Percentiles rank a stretch among this genome's conserved stretches.
phyloP scores from a whole-genome alignment of 2,797 vertebrate species.

The Toxotes lorentzi region DNA sequence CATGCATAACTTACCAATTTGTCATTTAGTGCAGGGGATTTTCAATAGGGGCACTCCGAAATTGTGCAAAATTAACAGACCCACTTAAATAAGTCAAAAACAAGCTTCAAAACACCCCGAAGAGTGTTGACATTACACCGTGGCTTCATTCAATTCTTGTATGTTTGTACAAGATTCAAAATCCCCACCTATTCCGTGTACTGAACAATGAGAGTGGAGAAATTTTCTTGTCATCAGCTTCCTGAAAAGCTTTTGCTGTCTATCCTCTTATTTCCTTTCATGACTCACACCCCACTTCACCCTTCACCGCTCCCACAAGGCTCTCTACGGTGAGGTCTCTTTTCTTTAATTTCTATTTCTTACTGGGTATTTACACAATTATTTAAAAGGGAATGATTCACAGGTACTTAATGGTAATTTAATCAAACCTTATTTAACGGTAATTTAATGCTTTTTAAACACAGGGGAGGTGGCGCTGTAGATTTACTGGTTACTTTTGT shows the following conservation, averaged over 20 bases:
- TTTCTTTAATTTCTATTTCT: conserved; percentile 19
- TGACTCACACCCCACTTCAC: conserved; percentile 34
- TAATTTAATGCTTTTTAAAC: conserved; percentile 33
- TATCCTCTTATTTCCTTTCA: conserved; percentile 43
- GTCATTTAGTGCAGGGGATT: conserved; percentile 25
- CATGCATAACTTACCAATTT: conserved; percentile 45
- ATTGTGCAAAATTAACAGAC: conserved; percentile 30
- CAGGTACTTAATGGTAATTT: conserved; percentile 27
- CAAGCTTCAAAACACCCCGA: conserved; percentile 21
- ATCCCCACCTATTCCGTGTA: conserved; percentile 13
- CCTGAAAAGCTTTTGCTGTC: conserved; percentile 37
- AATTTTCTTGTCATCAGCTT: conserved; percentile 48
- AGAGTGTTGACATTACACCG: conserved; percentile 22
- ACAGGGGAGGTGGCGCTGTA: neutral
- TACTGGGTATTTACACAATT: conserved; percentile 40
- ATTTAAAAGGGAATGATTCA: conserved; percentile 12
- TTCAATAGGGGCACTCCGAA: conserved; percentile 30
- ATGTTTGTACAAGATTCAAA: conserved; percentile 37
- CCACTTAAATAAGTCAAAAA: conserved; percentile 32
- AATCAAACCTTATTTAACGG: conserved; percentile 32
- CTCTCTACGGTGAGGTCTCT: neutral
- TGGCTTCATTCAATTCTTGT: conserved; percentile 36
- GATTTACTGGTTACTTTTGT: conserved; percentile 23
- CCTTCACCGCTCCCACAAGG: conserved; percentile 9
- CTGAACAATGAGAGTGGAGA: conserved; percentile 38